Evolutionary conservation across 2,888 invertebrate species (phyloP).

Genomic region (Leptopilina drosophilae): DNA sequence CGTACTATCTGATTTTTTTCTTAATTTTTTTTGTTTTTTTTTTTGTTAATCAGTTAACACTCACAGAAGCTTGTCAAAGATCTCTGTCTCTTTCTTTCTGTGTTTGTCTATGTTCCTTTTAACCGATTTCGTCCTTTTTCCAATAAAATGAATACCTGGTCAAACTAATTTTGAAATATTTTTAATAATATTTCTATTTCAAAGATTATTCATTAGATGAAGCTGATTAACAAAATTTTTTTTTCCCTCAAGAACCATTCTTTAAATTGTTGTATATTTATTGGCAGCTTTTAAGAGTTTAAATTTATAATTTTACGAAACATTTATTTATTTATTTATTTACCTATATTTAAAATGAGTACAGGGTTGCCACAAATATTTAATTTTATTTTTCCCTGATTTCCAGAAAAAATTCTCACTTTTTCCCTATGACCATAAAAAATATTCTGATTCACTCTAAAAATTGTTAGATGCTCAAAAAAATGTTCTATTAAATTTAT

Average conservation of each 20-base stretch:
- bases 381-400: too few species aligned
- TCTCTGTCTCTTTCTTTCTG: conserved; percentile 33
- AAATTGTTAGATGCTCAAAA: too few species aligned
- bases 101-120: conserved; percentile 29
- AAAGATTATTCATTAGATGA: background rate
- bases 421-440: too few species aligned
- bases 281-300: background rate
- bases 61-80: conserved; percentile 33
- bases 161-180: background rate
- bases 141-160: conserved; percentile 16
- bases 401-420: too few species aligned
- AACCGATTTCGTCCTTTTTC: conserved; percentile 31
- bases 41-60: conserved; percentile 26
- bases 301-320: too few species aligned
- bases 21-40: conserved; percentile 12
- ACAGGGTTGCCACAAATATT: too few species aligned
- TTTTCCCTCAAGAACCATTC: background rate
- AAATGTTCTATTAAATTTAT: too few species aligned
- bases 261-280: background rate
- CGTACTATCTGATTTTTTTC: background rate
- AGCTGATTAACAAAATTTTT: background rate
- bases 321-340: too few species aligned
- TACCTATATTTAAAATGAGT: too few species aligned
- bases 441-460: too few species aligned
- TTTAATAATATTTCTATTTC: background rate